Conservation (phyloP, 2,888 invertebrate genomes). For the Drosophila mulleri region DNA sequence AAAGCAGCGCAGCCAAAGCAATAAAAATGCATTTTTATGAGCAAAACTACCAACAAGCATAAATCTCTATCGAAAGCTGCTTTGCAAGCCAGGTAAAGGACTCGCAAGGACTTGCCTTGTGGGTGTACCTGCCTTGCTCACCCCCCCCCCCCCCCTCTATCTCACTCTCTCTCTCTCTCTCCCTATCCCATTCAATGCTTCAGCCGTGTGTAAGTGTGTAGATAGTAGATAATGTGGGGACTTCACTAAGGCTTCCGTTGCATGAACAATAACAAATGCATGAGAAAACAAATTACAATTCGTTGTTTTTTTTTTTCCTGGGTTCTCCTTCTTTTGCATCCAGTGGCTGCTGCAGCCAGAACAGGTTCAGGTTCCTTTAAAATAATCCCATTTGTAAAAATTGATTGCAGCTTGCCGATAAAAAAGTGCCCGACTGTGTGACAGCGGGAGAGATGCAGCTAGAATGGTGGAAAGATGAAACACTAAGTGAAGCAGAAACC, state of each 20-base stretch:
- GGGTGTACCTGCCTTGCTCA: not conserved
- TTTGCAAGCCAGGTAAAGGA: slow-evolving; percentile 59
- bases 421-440: slow-evolving; percentile 49
- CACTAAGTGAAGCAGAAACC: slow-evolving; percentile 47
- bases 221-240: slow-evolving; percentile 75
- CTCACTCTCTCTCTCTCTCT: not conserved
- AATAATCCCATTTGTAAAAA: slow-evolving; percentile 81
- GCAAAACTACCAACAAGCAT: slow-evolving; percentile 81
- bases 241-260: slow-evolving; percentile 72
- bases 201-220: slow-evolving; percentile 36
- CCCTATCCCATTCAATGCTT: not conserved
- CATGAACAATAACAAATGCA: slow-evolving; percentile 79
- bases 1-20: slow-evolving; percentile 68
- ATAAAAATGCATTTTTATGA: slow-evolving; percentile 81
- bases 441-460: slow-evolving; percentile 5
- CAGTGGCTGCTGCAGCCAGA: slow-evolving; percentile 9
- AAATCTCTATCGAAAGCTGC: slow-evolving; percentile 80
- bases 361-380: slow-evolving; percentile 55
- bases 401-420: slow-evolving; percentile 81
- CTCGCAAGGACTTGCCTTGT: slow-evolving; percentile 26
- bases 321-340: slow-evolving; percentile 10
- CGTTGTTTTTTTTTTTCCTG: slow-evolving; percentile 32
- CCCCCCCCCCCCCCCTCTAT: no score
- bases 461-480: slow-evolving; percentile 59
- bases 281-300: slow-evolving; percentile 79